Percentiles rank a stretch among this genome's conserved stretches.
These are phyloP conservation scores for Grapholita molesta DNA, from an alignment of 1,140 invertebrate species.

Conservation along the genomic window DNA sequence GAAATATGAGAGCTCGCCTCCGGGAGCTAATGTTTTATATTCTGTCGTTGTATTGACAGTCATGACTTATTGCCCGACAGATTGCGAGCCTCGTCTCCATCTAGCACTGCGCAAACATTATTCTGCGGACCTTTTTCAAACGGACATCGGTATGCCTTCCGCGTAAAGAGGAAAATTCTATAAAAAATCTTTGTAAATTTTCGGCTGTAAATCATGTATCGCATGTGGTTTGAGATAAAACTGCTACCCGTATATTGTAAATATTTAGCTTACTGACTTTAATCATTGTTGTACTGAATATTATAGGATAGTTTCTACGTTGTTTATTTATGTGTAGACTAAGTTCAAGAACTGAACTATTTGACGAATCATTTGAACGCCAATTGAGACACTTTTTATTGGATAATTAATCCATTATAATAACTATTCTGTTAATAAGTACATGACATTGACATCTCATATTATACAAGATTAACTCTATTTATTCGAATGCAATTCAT, in stretches of 20 bases:
- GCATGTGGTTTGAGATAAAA: not conserved
- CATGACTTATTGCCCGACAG: constrained; percentile 54
- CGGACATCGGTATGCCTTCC: not conserved
- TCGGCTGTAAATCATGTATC: not conserved
- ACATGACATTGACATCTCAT: too few species aligned
- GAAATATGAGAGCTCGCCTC: constrained; percentile 51
- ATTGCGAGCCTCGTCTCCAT: constrained; percentile 34
- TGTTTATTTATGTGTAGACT: not conserved
- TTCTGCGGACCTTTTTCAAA: constrained; percentile 9
- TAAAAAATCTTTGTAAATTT: constrained; percentile 6
- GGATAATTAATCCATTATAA: too few species aligned
- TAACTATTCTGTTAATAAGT: too few species aligned
- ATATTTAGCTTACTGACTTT: not conserved
- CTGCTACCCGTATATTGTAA: not conserved
- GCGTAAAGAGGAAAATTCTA: not conserved
- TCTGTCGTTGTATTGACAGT: constrained; percentile 50
- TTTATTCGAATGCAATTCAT: too few species aligned
- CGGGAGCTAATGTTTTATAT: constrained; percentile 53
- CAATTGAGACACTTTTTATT: too few species aligned
- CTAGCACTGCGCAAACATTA: constrained; percentile 16
- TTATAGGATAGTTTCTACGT: not conserved
- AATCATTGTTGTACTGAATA: not conserved
- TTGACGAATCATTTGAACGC: too few species aligned
- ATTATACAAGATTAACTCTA: too few species aligned
- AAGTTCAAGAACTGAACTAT: too few species aligned